phyloP scores from a whole-genome alignment of 2,888 invertebrate genomes.

The Epistrophella euchroma region DNA sequence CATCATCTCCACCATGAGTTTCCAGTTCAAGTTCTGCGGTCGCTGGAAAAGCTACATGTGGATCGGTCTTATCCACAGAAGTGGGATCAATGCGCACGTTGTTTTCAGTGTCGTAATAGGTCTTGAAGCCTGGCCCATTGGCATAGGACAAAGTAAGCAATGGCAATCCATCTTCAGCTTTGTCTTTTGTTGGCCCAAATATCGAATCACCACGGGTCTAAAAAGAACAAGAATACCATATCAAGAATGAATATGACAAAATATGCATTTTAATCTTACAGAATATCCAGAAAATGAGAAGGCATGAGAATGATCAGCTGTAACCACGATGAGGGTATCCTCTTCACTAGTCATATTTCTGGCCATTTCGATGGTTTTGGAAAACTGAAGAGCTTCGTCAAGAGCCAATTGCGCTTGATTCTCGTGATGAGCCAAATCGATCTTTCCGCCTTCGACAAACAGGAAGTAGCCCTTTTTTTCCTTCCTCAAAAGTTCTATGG shows the following conservation, averaged over 20 bases:
- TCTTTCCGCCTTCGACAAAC: conserved; percentile 88
- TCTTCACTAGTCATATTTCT: conserved; percentile 86
- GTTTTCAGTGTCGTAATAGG: conserved; percentile 78
- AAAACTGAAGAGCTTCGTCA: conserved; percentile 87
- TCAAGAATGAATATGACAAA: not conserved
- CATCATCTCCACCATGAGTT: conserved; percentile 92
- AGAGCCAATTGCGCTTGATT: conserved; percentile 81
- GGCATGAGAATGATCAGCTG: conserved; percentile 92
- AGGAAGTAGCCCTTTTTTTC: conserved; percentile 90
- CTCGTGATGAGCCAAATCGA: conserved; percentile 82
- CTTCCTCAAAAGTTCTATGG: conserved; percentile 88
- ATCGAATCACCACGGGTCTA: conserved; percentile 80
- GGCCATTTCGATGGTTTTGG: conserved; percentile 89
- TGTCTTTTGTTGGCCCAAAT: conserved; percentile 77
- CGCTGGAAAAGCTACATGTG: conserved; percentile 85
- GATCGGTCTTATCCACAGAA: conserved; percentile 76
- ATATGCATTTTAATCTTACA: conserved; percentile 77
- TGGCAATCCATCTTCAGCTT: conserved; percentile 85
- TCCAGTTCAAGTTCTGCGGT: conserved; percentile 85
- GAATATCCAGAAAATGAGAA: conserved; percentile 91
- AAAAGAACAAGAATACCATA: not conserved
- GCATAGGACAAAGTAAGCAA: conserved; percentile 90
- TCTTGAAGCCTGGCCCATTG: conserved; percentile 88
- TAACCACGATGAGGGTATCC: conserved; percentile 92
- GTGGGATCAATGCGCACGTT: conserved; percentile 80